Evolutionary conservation across 1,140 invertebrate species (phyloP), one percentile per base, ranked within the genome.

Genomic region (Marisa cornuarietis): DNA sequence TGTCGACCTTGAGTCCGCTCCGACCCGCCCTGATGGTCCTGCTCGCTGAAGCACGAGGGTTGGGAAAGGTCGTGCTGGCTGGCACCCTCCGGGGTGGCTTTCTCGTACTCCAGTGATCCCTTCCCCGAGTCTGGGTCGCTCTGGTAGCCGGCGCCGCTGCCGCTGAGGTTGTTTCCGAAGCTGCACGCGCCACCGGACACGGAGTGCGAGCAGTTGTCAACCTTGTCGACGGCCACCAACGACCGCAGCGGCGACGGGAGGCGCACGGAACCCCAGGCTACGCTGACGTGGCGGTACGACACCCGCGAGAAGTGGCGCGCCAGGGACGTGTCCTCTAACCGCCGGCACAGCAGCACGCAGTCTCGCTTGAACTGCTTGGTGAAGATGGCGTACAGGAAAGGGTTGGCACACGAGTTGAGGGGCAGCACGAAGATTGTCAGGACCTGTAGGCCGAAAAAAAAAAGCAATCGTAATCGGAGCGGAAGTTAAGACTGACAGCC

Each of bases 311-410:
- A 85, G 78, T 86, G 86, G 18, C 86, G 79, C 22, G 86, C 85
- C 61, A 88, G 85, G 42, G 86, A 85, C 1, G 87, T 86, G 80
- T 89, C 88, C 76, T 89, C 88, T 22, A 89, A 84, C 62, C 88
- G 78, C 52, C 86, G 84, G 76, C 97, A 99, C 71, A 99, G 95
- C 83, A 97, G 94, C 0, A 98, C 96, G 90, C 97, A 99, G 88
- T 99, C 98, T 90, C 98, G 98, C 90, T 99, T 99, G 89, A 99
- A 99, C 87, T 99, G 97, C 89, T 98, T 98, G 0, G 97, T 99
- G 78, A 99, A 93, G 80, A 99, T 98, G 31, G 97, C 97, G 90
- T 99, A 99, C 0, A 99, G 93, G 88, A 99, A 99, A 0, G 97
- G 98, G 91, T 99, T 99, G 89, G 97, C 98, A 88, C 97, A 99